These are phyloP conservation scores for Chrysaora quinquecirrha DNA, from an alignment of 30 jellyfish, hydroid and myxozoan species.

Conservation along the genomic window DNA sequence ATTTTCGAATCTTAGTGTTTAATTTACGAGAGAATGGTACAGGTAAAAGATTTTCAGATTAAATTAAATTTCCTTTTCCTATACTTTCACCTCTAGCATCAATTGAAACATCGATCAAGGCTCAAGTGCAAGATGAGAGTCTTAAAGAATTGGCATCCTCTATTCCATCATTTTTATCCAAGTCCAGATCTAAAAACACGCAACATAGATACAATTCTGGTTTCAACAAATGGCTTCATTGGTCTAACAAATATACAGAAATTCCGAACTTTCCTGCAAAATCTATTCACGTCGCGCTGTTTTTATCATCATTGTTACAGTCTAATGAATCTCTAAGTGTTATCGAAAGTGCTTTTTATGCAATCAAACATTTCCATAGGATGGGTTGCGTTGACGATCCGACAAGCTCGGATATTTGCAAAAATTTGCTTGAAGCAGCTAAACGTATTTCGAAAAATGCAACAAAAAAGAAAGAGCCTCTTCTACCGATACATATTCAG, in stretches of 20 bases:
- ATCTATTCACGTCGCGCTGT: slow-evolving; percentile 9
- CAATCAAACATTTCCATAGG: no score
- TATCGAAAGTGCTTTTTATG: slow-evolving; percentile 22
- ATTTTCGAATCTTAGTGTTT: no score
- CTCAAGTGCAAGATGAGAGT: no score
- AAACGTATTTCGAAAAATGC: neutral
- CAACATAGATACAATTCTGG: slow-evolving; percentile 18
- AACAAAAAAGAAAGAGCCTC: no score
- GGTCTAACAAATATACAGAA: slow-evolving; percentile 13
- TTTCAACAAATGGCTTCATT: slow-evolving; percentile 1
- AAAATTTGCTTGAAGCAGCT: slow-evolving; percentile 1
- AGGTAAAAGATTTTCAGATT: neutral
- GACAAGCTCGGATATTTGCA: no score
- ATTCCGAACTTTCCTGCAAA: slow-evolving; percentile 17
- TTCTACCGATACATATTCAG: no score
- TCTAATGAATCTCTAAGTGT: slow-evolving; percentile 6
- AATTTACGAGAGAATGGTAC: neutral
- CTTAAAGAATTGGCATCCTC: no score
- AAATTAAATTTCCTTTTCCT: neutral
- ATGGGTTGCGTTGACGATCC: no score
- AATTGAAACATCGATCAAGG: slow-evolving; percentile 13
- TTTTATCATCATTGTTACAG: no score
- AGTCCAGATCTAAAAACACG: slow-evolving; percentile 16
- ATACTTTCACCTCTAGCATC: no score
- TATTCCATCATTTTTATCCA: no score